Conservation (phyloP, 2,113 vertebrate genomes). For the Epinephelus cyanopodus region DNA sequence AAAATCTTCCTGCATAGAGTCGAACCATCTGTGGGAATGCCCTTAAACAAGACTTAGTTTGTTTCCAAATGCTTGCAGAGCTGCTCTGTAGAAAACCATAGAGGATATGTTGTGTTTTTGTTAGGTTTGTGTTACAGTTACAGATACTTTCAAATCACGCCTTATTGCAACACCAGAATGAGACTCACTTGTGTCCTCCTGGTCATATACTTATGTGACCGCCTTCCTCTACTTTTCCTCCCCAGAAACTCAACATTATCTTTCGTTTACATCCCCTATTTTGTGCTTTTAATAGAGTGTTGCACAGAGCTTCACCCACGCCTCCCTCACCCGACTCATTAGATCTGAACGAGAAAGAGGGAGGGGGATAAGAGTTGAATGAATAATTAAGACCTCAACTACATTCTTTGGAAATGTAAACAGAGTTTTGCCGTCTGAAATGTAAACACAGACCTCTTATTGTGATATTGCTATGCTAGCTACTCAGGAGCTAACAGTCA, state of each 20-base stretch:
- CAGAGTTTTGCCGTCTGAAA: neutral
- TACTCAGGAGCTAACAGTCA: neutral
- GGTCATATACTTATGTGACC: neutral
- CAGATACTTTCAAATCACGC: neutral
- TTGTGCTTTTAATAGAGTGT: neutral
- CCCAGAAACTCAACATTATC: neutral
- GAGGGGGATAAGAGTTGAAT: neutral
- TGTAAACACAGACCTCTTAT: neutral
- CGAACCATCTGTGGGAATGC: slow-evolving; percentile 34
- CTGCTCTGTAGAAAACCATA: neutral
- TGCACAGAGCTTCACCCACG: neutral
- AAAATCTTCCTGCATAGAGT: slow-evolving; percentile 1
- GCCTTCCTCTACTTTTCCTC: neutral
- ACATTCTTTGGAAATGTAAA: neutral
- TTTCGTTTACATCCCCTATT: neutral
- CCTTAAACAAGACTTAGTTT: neutral
- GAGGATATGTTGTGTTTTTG: neutral
- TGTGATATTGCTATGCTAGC: neutral
- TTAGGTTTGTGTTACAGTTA: neutral
- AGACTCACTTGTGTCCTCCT: neutral
- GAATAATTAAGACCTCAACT: neutral
- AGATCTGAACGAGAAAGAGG: neutral
- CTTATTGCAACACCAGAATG: neutral
- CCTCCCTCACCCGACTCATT: neutral
- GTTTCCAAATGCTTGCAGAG: neutral